Base-by-base conservation (phyloP, 2,113 vertebrate species). In the Erythrocebus patas region DNA sequence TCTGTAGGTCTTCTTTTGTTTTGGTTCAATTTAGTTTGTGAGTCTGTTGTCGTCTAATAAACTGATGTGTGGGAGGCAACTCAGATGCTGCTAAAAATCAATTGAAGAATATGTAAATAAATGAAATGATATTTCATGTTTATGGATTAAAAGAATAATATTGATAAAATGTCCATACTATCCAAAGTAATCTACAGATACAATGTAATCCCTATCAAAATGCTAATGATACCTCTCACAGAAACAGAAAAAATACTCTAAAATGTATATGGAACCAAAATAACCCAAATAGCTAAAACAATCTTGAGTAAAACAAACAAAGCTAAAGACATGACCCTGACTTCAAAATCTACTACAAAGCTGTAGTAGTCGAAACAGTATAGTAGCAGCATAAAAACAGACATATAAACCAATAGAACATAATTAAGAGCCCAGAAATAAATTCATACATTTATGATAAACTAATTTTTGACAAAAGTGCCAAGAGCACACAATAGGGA, bases 1-100 rank as follows among this genome's bases (percentile, higher is more conserved):
- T 40, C 3, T 30, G 40, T 70, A 50, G 30, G 57, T 50, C 68
- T 40, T 64, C 57, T 40, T 82, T 86, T 45, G 43, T 11, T 92
- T 85, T 61, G 48, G 43, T 75, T 55, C 12, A 73, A 52, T 75
- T 35, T n/a, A 59, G 9, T 68, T 81, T 59, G 48, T 40, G 48
- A 96, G 50, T 91, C 68, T 95, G 22, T 40, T 45, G 22, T 48
- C 82, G 48, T 95, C 55, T 91, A 64, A 59, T 73, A 88, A 91
- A 16, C 16, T 68, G 20, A 45, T 20, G 0, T 59, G 11, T 73
- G 35, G 40, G 48, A 73, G 14, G 78, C 10, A 82, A 73, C n/a
- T 57, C 59, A 88, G 76, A 91, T 66, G 13, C 35, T 85, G 20
- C 22, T 43, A 59, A 90, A 89, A 90, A 52, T 17, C 75, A 89